Evolutionary conservation across 2,113 vertebrate species (phyloP).

Genomic region (Nymphicus hollandicus): DNA sequence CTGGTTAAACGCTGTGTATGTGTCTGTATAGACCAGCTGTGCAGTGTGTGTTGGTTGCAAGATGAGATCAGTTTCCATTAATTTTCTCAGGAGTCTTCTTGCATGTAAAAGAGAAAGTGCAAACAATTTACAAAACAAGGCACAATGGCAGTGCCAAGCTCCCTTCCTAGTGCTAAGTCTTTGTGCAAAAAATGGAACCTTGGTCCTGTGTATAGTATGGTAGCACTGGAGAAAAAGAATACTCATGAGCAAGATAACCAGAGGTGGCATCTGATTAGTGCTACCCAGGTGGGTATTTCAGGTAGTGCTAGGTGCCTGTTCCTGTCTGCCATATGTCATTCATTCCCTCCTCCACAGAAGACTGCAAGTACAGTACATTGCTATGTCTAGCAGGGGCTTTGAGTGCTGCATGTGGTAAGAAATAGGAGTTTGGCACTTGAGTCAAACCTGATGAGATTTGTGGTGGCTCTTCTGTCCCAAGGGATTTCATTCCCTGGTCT

Average conservation of each 20-base stretch:
- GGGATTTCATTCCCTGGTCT: not conserved
- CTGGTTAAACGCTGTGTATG: not conserved
- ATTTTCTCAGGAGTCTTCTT: not conserved
- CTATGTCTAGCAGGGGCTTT: not conserved
- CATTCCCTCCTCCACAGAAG: not conserved
- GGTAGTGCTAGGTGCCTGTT: not conserved
- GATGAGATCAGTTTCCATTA: not conserved
- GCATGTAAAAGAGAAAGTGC: not conserved
- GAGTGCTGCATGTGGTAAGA: not conserved
- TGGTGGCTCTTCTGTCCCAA: not conserved
- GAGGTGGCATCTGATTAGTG: not conserved
- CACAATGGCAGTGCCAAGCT: not conserved
- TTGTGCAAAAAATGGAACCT: not conserved
- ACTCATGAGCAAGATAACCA: fast-evolving
- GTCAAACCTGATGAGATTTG: not conserved
- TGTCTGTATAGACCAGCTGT: not conserved
- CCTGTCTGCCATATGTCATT: fast-evolving
- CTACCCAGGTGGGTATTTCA: not conserved
- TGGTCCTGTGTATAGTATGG: not conserved
- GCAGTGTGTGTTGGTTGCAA: not conserved
- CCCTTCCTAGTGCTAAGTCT: not conserved
- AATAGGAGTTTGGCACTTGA: not conserved
- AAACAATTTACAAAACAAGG: not conserved
- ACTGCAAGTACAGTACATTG: not conserved
- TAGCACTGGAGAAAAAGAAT: not conserved